Percentiles rank a stretch among this genome's conserved stretches.
phyloP scores from a whole-genome alignment of 2,797 vertebrate genomes.

The Passerculus sandwichensis region DNA sequence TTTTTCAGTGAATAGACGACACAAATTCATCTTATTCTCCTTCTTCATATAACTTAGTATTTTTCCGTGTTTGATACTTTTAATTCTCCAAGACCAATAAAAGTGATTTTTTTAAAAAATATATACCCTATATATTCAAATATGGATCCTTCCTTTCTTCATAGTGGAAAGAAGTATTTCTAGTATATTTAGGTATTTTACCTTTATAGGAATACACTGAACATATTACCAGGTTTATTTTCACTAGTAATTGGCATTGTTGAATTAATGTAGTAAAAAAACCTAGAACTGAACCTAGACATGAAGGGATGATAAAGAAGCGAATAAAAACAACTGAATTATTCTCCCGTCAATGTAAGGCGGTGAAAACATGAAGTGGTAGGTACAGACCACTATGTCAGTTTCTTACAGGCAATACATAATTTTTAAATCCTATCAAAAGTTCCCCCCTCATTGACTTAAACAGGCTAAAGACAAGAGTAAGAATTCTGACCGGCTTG shows the following conservation, averaged over 20 bases:
- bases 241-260: background rate
- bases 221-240: background rate
- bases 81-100: background rate
- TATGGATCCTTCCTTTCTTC: background rate
- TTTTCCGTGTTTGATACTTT: background rate
- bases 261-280: background rate
- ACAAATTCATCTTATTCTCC: background rate
- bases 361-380: background rate
- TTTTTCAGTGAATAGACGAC: background rate
- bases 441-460: fast-evolving
- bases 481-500: background rate
- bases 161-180: background rate
- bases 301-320: background rate
- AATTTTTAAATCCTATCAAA: background rate
- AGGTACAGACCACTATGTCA: background rate
- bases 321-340: background rate
- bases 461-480: background rate
- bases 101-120: background rate
- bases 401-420: background rate
- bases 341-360: background rate
- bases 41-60: background rate
- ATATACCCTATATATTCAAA: background rate
- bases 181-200: background rate
- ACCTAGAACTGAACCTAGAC: background rate
- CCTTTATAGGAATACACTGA: background rate